These are phyloP conservation scores for Aegithalos caudatus DNA, from an alignment of 2,113 vertebrate genomes.

Conservation along the genomic window DNA sequence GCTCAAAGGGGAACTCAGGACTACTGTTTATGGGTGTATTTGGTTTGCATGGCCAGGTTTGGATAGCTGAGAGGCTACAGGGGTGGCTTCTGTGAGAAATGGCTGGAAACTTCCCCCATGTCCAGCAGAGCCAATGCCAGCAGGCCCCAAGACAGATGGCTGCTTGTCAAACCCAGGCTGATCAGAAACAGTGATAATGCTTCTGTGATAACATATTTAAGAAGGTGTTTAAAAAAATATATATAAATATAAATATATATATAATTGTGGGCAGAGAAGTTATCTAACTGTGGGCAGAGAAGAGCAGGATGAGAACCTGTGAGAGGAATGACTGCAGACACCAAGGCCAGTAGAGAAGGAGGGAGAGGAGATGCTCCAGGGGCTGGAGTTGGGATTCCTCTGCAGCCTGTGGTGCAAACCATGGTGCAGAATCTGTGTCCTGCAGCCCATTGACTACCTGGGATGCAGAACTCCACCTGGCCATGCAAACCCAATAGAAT, in stretches of 20 bases:
- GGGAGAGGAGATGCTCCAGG: too few relatives aligned
- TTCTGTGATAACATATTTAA: background rate
- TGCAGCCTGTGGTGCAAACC: background rate
- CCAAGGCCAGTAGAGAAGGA: background rate
- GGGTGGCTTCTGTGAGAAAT: background rate
- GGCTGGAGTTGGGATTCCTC: fast-evolving
- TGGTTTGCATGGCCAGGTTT: background rate
- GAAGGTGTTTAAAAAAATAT: too few relatives aligned
- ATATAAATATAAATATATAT: too few relatives aligned
- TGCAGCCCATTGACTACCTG: background rate
- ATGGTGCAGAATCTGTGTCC: background rate
- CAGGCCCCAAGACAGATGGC: fast-evolving
- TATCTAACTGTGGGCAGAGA: background rate
- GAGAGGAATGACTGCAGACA: background rate
- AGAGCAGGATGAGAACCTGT: fast-evolving
- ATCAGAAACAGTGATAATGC: fast-evolving
- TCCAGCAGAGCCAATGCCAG: background rate
- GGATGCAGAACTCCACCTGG: background rate
- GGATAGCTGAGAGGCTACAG: background rate
- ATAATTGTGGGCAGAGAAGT: too few relatives aligned
- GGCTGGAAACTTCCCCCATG: background rate
- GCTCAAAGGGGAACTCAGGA: background rate
- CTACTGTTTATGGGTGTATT: background rate
- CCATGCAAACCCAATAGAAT: background rate
- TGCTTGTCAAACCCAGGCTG: background rate